Evolutionary conservation across 2,113 vertebrate genomes (phyloP).

Genomic region (Axis porcinus): DNA sequence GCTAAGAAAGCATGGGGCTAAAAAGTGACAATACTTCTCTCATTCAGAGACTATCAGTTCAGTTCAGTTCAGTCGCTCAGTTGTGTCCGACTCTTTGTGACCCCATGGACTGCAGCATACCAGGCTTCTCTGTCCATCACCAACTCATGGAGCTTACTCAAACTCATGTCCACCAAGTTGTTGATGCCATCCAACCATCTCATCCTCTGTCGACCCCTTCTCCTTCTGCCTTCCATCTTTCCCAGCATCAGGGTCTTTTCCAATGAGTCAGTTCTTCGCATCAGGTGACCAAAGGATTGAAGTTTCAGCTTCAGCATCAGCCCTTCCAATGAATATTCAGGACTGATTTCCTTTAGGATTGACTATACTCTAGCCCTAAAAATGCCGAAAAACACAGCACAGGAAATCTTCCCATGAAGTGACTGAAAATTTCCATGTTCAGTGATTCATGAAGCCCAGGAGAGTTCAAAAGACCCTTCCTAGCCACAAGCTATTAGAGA

Average conservation of each 20-base stretch:
- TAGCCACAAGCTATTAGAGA: background rate
- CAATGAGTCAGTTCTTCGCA: background rate
- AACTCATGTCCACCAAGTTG: background rate
- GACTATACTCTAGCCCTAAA: background rate
- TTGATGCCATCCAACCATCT: background rate
- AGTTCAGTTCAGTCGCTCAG: background rate
- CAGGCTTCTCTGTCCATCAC: background rate
- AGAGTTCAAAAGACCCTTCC: background rate
- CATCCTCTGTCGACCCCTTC: background rate
- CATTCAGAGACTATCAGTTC: background rate
- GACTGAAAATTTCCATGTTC: background rate
- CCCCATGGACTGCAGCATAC: background rate
- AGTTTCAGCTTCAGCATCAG: background rate
- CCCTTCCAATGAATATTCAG: background rate
- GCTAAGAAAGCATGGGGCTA: background rate
- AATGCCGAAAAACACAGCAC: background rate
- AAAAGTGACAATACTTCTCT: background rate
- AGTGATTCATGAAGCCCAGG: background rate
- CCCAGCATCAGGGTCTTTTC: background rate
- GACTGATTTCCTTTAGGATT: background rate
- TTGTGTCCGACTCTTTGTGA: accelerated
- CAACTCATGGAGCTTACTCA: background rate
- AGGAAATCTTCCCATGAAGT: background rate
- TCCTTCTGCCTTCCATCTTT: background rate
- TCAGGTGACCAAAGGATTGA: background rate